Conservation (phyloP, 2,797 vertebrate species). For the Xiphophorus birchmanni region DNA sequence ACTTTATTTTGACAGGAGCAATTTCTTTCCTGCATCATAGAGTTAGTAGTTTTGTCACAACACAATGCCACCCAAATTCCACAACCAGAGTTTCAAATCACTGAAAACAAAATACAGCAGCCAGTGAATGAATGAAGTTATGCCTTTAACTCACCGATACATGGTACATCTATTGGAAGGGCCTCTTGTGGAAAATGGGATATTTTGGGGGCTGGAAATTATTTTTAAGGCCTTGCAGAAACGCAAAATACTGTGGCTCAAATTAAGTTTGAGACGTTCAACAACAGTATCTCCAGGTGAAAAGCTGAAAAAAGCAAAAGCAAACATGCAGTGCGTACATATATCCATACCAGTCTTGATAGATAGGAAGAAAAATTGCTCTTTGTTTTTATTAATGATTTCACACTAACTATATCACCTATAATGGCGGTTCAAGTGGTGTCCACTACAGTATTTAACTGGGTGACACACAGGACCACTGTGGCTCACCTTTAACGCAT, state of each 20-base stretch:
- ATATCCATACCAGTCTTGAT: not conserved
- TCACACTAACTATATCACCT: not conserved
- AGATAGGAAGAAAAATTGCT: not conserved
- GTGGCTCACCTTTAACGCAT: conserved; percentile 89
- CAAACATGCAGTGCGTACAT: not conserved
- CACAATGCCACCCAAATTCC: not conserved
- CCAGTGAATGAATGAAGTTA: not conserved
- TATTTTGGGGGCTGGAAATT: not conserved
- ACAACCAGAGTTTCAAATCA: not conserved
- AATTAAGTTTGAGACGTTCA: not conserved
- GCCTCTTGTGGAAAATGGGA: not conserved
- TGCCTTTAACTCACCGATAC: not conserved
- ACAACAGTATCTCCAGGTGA: not conserved
- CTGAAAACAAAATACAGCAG: not conserved
- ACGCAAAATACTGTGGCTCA: not conserved
- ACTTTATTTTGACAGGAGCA: not conserved
- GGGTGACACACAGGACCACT: not conserved
- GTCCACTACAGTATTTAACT: not conserved
- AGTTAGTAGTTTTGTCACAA: not conserved
- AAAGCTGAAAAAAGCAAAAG: not conserved
- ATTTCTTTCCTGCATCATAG: not conserved
- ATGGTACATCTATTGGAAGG: not conserved
- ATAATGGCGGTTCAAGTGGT: not conserved
- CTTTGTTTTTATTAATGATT: not conserved
- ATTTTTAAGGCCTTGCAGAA: not conserved